Percentiles rank a stretch among this genome's conserved stretches.
Conservation (phyloP, 2,113 vertebrate genomes). For the Corapipo altera region DNA sequence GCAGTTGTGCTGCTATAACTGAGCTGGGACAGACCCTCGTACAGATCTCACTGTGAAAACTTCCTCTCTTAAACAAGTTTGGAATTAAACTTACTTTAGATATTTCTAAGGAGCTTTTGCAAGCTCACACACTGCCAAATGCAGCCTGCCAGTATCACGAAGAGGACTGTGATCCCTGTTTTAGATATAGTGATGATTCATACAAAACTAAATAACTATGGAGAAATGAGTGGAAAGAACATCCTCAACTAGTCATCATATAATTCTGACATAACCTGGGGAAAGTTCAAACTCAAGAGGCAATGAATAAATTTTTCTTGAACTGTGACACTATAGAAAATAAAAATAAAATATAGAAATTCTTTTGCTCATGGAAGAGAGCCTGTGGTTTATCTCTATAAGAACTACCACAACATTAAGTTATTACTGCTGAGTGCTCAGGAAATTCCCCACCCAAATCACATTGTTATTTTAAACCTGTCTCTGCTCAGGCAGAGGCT, state of each 20-base stretch:
- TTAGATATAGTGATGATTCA: neutral
- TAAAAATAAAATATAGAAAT: neutral
- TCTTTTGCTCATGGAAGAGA: neutral
- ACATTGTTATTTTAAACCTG: neutral
- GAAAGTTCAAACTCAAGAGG: neutral
- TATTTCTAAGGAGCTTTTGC: constrained; percentile 9
- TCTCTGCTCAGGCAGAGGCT: neutral
- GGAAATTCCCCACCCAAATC: neutral
- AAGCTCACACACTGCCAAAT: constrained; percentile 1
- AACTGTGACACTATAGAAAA: neutral
- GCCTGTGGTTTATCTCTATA: neutral
- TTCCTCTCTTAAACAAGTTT: neutral
- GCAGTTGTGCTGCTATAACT: neutral
- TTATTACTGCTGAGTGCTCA: neutral
- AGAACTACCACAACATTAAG: neutral
- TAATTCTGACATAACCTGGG: neutral
- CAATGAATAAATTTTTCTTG: neutral
- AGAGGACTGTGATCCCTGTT: neutral
- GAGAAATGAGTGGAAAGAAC: neutral
- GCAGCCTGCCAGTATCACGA: neutral
- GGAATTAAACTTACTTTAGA: neutral
- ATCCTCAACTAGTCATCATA: neutral
- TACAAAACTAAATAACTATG: neutral
- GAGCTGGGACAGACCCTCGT: neutral
- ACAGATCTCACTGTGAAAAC: neutral